A percentile compares a stretch with the other conserved stretches of the same genome.
These are phyloP conservation scores for Larimichthys polyactis DNA, from an alignment of 2,113 vertebrate species.

Conservation along the genomic window DNA sequence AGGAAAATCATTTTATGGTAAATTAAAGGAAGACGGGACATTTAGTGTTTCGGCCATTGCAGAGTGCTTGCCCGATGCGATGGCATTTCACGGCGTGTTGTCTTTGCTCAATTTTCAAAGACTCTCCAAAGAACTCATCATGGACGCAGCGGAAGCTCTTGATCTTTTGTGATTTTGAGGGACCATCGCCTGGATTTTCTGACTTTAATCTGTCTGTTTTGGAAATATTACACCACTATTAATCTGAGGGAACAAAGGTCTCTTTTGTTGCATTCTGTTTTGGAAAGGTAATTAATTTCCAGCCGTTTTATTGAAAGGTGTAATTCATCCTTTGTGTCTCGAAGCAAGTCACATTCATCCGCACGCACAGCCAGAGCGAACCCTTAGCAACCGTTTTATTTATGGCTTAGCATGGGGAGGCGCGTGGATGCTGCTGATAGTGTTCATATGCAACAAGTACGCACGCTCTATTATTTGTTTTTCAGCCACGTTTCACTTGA, in stretches of 20 bases:
- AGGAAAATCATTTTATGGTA: constrained; percentile 79
- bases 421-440: not conserved
- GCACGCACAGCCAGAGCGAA: constrained; percentile 27
- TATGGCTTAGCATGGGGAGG: not conserved
- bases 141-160: constrained; percentile 13
- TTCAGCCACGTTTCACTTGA: not conserved
- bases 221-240: constrained; percentile 53
- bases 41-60: constrained; percentile 42
- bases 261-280: constrained; percentile 52
- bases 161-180: constrained; percentile 27
- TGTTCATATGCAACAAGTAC: not conserved
- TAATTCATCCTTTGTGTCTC: constrained; percentile 59
- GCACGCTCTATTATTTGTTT: not conserved
- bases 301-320: constrained; percentile 63
- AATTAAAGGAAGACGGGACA: constrained; percentile 65
- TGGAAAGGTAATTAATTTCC: constrained; percentile 73
- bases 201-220: constrained; percentile 43
- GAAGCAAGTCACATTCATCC: constrained; percentile 46
- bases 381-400: constrained; percentile 21
- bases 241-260: constrained; percentile 52
- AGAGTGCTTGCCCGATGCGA: constrained; percentile 31
- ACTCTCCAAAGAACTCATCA: constrained; percentile 45
- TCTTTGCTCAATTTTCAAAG: constrained; percentile 67
- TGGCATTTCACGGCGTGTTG: constrained; percentile 72
- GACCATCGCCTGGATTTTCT: not conserved